phyloP scores from a whole-genome alignment of 2,113 vertebrate species.

The Microtus ochrogaster region DNA sequence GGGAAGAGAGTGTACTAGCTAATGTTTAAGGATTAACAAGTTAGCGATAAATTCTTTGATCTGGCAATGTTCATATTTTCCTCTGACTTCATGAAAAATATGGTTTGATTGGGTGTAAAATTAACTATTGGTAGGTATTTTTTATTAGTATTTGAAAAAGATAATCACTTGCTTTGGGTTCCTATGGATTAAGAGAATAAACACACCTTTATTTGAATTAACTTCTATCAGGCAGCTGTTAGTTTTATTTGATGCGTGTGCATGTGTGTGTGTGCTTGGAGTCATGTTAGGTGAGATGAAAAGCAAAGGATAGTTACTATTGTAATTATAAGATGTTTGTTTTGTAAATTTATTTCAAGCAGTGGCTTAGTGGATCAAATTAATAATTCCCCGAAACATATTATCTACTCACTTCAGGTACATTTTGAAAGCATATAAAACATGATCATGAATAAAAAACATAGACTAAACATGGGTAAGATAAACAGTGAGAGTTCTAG shows the following conservation, averaged over 20 bases:
- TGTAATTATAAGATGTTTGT: not conserved
- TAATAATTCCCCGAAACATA: not conserved
- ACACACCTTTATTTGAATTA: not conserved
- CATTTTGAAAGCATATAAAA: conserved; percentile 10
- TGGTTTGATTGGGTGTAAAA: not conserved
- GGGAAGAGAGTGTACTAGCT: not conserved
- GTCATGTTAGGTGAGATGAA: not conserved
- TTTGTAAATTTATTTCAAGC: not conserved
- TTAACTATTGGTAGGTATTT: not conserved
- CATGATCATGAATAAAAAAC: not conserved
- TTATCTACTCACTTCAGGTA: conserved; percentile 3
- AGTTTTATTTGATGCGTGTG: not conserved
- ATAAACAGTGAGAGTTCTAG: not conserved
- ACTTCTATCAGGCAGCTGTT: not conserved
- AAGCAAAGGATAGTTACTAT: not conserved
- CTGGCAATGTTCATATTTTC: not conserved
- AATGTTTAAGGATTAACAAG: not conserved
- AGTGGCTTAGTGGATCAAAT: not conserved
- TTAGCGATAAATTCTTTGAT: not conserved
- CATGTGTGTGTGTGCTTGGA: not conserved
- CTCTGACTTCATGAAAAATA: not conserved
- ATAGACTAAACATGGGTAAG: not conserved
- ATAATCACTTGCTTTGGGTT: not conserved
- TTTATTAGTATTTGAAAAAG: not conserved
- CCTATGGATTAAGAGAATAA: not conserved